These are phyloP conservation scores for Antrozous pallidus DNA, from an alignment of 2,797 vertebrate species.

Conservation along the genomic window DNA sequence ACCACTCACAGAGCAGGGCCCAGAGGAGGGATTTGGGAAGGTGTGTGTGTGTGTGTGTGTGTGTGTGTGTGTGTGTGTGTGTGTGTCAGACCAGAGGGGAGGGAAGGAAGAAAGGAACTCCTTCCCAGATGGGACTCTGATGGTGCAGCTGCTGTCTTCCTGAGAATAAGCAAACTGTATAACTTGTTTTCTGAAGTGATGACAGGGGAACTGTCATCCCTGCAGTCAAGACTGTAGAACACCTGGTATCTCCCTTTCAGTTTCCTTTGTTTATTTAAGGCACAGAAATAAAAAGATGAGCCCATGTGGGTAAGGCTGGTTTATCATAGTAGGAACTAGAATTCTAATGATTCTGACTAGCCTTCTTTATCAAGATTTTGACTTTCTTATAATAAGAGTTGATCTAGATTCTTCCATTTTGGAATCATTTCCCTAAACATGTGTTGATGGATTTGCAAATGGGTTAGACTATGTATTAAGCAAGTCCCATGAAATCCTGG, in stretches of 20 bases:
- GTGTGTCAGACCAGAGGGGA: neutral
- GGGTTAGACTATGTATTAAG: neutral
- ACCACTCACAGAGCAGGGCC: neutral
- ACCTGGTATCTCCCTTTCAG: neutral
- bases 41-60: too few relatives aligned
- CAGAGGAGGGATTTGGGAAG: neutral
- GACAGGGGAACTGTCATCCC: neutral
- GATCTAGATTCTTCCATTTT: neutral
- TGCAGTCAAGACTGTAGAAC: neutral
- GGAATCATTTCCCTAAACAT: neutral
- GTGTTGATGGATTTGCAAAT: neutral
- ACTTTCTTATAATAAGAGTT: neutral
- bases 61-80: too few relatives aligned
- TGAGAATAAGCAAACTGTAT: neutral
- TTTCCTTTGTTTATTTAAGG: neutral
- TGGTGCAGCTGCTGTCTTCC: neutral
- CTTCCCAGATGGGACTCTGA: neutral
- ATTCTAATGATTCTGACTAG: neutral
- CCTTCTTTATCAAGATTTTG: neutral
- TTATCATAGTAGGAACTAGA: neutral
- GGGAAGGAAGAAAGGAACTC: neutral
- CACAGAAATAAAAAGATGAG: neutral
- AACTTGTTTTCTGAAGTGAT: neutral
- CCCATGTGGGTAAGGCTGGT: neutral
- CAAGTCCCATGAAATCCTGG: neutral